Conservation (phyloP, 2,797 vertebrate genomes). For the Pangasius macronema region DNA sequence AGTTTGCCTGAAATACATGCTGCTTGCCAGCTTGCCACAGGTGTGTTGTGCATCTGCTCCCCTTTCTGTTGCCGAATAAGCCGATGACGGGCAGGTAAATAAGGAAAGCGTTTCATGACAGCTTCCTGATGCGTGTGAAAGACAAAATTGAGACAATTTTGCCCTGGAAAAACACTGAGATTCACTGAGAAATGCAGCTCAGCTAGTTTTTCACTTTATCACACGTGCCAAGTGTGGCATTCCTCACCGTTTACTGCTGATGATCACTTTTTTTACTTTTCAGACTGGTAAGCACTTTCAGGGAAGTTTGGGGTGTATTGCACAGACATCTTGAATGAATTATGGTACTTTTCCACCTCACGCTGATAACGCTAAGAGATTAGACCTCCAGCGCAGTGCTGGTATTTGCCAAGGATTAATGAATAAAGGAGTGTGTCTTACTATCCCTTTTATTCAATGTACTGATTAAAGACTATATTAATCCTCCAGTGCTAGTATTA, state of each 20-base stretch:
- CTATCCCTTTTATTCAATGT: neutral
- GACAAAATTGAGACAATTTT: neutral
- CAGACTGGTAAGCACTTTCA: slow-evolving; percentile 11
- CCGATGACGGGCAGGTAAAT: neutral
- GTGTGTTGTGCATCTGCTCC: neutral
- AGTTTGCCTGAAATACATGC: neutral
- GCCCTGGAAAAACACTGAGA: neutral
- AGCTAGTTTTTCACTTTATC: neutral
- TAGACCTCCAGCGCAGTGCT: neutral
- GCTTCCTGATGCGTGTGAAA: neutral
- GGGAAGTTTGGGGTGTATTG: neutral
- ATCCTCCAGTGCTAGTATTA: neutral
- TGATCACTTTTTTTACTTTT: neutral
- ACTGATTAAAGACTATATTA: neutral
- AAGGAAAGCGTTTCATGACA: neutral
- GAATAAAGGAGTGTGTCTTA: neutral
- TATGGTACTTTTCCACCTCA: slow-evolving; percentile 8
- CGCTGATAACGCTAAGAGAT: neutral
- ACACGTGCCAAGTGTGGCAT: neutral
- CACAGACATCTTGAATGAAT: neutral
- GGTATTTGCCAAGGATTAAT: neutral
- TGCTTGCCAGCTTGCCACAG: neutral
- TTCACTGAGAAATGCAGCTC: slow-evolving; percentile 6
- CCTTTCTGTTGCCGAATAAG: neutral
- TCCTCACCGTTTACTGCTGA: neutral